These are phyloP conservation scores for Mellivora capensis DNA, from an alignment of 2,113 vertebrate genomes.

Conservation along the genomic window DNA sequence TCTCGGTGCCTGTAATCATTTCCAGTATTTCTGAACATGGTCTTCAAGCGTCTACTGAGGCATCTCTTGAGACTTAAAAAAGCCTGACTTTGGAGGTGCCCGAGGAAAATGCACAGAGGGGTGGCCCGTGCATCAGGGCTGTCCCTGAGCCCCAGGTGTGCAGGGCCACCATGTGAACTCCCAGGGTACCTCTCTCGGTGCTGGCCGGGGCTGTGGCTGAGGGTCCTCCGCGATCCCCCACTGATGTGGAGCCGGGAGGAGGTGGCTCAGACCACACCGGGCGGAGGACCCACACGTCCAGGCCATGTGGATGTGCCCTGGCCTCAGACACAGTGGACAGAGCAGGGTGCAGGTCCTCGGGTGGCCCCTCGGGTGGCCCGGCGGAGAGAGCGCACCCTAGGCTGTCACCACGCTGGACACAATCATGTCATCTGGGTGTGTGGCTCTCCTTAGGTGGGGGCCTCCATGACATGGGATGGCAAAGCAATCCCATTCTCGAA, in stretches of 20 bases:
- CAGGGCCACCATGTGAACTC: fast-evolving
- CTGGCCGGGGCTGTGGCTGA: not conserved
- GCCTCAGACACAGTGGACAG: not conserved
- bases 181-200: too few relatives aligned
- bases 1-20: fast-evolving
- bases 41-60: not conserved
- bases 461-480: too few relatives aligned
- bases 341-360: not conserved
- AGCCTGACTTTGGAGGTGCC: not conserved
- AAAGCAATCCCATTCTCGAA: not conserved
- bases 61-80: not conserved
- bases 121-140: not conserved
- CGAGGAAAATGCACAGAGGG: fast-evolving
- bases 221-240: not conserved
- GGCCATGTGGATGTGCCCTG: not conserved
- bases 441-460: not conserved
- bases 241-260: not conserved
- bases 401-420: not conserved
- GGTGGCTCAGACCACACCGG: not conserved
- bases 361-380: fast-evolving
- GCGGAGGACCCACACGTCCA: fast-evolving
- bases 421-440: not conserved
- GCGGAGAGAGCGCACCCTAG: not conserved
- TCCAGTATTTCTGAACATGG: fast-evolving
- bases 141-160: too few relatives aligned